Percentiles rank a stretch among this genome's conserved stretches.
Conservation (phyloP, 2,888 invertebrate species). For the Drosophila meridiana region DNA sequence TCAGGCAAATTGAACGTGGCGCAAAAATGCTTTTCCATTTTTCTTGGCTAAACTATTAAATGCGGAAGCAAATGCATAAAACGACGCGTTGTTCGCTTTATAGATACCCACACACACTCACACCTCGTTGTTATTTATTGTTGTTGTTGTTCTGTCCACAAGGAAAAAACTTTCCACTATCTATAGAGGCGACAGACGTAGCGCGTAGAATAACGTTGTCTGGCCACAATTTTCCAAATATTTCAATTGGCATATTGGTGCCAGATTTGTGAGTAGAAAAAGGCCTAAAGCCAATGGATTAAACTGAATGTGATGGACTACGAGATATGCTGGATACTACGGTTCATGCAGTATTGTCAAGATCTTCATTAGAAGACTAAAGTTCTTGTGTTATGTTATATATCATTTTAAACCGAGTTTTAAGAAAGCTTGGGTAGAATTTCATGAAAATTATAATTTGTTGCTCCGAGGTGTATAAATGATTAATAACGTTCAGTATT, state of each 20-base stretch:
- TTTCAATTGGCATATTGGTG: slow-evolving; percentile 67
- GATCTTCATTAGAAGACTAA: neutral
- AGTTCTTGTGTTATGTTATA: neutral
- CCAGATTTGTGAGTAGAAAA: slow-evolving; percentile 52
- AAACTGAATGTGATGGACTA: neutral
- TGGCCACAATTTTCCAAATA: slow-evolving; percentile 43
- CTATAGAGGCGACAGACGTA: neutral
- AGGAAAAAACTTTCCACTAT: slow-evolving; percentile 51
- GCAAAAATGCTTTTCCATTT: slow-evolving; percentile 22
- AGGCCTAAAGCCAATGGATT: slow-evolving; percentile 27
- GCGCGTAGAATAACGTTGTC: slow-evolving; percentile 18
- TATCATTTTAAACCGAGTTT: neutral
- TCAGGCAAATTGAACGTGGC: slow-evolving; percentile 55
- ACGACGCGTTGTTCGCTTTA: slow-evolving; percentile 26
- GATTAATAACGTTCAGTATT: no score
- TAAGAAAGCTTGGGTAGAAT: neutral
- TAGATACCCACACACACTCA: slow-evolving; percentile 12
- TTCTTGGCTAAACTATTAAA: slow-evolving; percentile 42
- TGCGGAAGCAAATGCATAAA: slow-evolving; percentile 46
- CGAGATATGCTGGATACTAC: neutral
- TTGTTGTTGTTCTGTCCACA: slow-evolving; percentile 6
- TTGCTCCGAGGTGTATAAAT: no score
- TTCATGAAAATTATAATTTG: no score
- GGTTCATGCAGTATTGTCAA: neutral
- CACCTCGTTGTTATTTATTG: slow-evolving; percentile 16